These are phyloP conservation scores for Lasioglossum zephyrum DNA, from an alignment of 2,888 invertebrate species.

Conservation along the genomic window DNA sequence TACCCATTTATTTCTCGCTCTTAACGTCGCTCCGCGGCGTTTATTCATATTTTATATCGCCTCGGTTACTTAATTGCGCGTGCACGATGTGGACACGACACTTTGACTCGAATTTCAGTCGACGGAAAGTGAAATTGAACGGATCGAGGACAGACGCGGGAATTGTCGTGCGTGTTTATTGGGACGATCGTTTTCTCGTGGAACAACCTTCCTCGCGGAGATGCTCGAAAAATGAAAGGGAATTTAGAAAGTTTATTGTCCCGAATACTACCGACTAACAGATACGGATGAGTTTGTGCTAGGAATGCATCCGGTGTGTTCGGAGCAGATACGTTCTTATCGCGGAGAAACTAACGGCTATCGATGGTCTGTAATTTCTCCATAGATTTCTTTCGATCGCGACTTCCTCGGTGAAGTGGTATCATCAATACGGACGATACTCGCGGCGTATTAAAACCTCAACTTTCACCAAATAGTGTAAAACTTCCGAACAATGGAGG, in stretches of 20 bases:
- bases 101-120: constrained; percentile 44
- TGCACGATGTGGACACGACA: constrained; percentile 23
- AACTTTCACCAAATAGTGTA: constrained; percentile 1
- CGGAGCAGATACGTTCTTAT: not conserved
- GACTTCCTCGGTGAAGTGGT: not conserved
- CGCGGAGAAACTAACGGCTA: not conserved
- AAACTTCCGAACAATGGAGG: not conserved
- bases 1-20: not conserved
- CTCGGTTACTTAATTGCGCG: constrained; percentile 33
- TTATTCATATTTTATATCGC: constrained; percentile 38
- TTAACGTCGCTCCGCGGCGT: not conserved
- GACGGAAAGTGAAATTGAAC: constrained; percentile 46
- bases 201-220: not conserved
- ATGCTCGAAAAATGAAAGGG: not conserved
- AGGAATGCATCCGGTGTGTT: not conserved
- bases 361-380: not conserved
- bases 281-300: not conserved
- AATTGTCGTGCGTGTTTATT: constrained; percentile 15
- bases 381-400: not conserved
- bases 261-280: constrained; percentile 1
- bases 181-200: not conserved
- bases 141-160: not conserved
- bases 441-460: not conserved
- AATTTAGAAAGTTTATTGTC: constrained; percentile 49
- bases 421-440: not conserved